These are phyloP conservation scores for Arbacia lixula DNA, from an alignment of 53 echinoderm and acorn worm genomes.

Conservation along the genomic window DNA sequence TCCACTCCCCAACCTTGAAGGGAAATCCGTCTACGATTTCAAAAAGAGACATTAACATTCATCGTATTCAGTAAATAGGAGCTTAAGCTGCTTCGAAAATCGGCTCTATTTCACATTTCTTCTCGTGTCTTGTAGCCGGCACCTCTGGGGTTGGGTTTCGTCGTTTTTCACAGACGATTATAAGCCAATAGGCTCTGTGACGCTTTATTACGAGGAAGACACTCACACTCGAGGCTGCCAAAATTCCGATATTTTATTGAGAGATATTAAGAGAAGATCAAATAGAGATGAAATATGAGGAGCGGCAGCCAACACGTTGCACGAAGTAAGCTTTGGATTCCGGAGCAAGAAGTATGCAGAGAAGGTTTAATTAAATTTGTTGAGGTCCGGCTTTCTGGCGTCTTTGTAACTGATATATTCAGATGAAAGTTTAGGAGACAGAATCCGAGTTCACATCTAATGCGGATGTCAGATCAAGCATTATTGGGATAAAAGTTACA, in stretches of 20 bases:
- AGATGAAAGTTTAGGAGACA: no score
- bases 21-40: slow-evolving; percentile 50
- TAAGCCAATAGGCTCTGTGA: slow-evolving; percentile 25
- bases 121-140: slow-evolving; percentile 2
- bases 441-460: no score
- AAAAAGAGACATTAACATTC: slow-evolving; percentile 56
- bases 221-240: slow-evolving; percentile 22
- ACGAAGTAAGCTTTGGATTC: slow-evolving; percentile 8
- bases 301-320: neutral
- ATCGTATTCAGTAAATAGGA: slow-evolving; percentile 51
- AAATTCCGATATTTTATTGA: slow-evolving; percentile 42
- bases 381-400: neutral
- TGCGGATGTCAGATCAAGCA: no score
- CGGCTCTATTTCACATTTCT: slow-evolving; percentile 25
- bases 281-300: slow-evolving; percentile 29
- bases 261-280: slow-evolving; percentile 31
- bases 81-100: slow-evolving; percentile 50
- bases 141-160: slow-evolving; percentile 22
- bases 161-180: slow-evolving; percentile 7
- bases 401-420: slow-evolving; percentile 19
- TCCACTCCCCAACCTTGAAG: slow-evolving; percentile 31
- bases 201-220: neutral
- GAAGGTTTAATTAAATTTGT: slow-evolving; percentile 42
- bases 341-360: neutral
- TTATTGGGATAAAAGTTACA: no score